Conservation (phyloP, 2,888 invertebrate genomes). For the Drosophila barbarae region DNA sequence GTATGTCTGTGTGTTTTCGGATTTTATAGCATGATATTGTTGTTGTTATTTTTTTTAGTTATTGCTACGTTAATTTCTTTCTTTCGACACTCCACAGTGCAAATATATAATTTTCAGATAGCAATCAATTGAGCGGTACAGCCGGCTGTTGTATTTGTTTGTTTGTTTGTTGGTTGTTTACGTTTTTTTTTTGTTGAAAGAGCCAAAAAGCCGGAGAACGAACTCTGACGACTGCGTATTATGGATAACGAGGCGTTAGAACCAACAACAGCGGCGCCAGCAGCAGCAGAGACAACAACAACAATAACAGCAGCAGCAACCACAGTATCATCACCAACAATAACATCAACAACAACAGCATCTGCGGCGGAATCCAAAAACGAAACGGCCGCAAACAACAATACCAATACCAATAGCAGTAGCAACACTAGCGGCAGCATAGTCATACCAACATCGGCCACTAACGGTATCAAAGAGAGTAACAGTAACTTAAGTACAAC, state of each 20-base stretch:
- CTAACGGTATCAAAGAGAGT: constrained; percentile 79
- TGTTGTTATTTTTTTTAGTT: constrained; percentile 40
- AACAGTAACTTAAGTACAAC: constrained; percentile 77
- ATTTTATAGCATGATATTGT: constrained; percentile 55
- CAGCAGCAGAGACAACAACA: constrained; percentile 56
- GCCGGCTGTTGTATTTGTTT: constrained; percentile 41
- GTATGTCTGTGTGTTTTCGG: constrained; percentile 16
- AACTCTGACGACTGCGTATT: constrained; percentile 65
- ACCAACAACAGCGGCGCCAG: constrained; percentile 60
- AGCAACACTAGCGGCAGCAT: constrained; percentile 54
- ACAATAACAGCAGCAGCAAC: constrained; percentile 35
- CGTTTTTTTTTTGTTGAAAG: constrained; percentile 40
- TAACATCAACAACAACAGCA: constrained; percentile 42
- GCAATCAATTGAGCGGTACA: constrained; percentile 47
- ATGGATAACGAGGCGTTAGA: constrained; percentile 77
- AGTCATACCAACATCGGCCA: constrained; percentile 68
- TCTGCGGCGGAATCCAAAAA: constrained; percentile 54
- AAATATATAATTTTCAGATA: constrained; percentile 55
- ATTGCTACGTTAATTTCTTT: constrained; percentile 61
- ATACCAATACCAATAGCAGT: constrained; percentile 50
- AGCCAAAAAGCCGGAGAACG: constrained; percentile 44
- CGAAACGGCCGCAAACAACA: constrained; percentile 66
- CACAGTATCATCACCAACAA: constrained; percentile 28
- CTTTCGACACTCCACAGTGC: constrained; percentile 56
- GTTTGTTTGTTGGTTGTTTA: constrained; percentile 36